Evolutionary conservation across 1,140 invertebrate genomes (phyloP).

Genomic region (Hyphantria cunea): DNA sequence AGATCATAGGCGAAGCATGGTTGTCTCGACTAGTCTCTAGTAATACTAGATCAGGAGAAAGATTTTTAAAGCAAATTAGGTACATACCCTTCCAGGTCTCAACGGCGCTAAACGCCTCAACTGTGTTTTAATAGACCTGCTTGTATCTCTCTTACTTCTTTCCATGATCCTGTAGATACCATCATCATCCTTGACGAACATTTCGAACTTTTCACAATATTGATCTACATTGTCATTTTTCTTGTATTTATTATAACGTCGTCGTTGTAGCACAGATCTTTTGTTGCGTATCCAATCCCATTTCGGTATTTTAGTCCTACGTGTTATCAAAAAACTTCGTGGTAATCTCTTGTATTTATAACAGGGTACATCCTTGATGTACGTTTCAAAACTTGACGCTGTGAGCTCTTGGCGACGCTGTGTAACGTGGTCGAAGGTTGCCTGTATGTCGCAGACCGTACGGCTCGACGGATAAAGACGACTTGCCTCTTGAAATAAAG

Average conservation of each 20-base stretch:
- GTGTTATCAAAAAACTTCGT: conserved; percentile 29
- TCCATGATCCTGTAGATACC: conserved; percentile 41
- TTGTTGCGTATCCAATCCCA: conserved; percentile 50
- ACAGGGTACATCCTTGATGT: conserved; percentile 46
- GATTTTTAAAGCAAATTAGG: no score
- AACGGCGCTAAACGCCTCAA: conserved; percentile 42
- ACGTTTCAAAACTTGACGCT: conserved; percentile 35
- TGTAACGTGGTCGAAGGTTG: conserved; percentile 39
- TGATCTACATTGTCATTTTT: not conserved
- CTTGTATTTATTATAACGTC: not conserved
- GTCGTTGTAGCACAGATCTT: conserved; percentile 33
- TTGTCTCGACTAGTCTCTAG: no score
- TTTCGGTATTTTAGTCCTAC: conserved; percentile 23
- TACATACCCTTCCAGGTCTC: not conserved
- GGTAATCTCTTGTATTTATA: conserved; percentile 34
- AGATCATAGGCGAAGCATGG: no score
- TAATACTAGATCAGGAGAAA: no score
- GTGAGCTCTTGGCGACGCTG: conserved; percentile 30
- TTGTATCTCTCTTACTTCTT: conserved; percentile 36
- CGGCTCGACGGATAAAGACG: conserved; percentile 21
- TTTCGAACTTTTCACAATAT: conserved; percentile 36
- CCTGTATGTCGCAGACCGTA: conserved; percentile 46
- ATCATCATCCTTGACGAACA: conserved; percentile 37
- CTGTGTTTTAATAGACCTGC: conserved; percentile 19
- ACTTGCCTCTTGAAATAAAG: conserved; percentile 62